Conservation (phyloP, 2,797 vertebrate genomes). For the Spinus olivaceus region DNA sequence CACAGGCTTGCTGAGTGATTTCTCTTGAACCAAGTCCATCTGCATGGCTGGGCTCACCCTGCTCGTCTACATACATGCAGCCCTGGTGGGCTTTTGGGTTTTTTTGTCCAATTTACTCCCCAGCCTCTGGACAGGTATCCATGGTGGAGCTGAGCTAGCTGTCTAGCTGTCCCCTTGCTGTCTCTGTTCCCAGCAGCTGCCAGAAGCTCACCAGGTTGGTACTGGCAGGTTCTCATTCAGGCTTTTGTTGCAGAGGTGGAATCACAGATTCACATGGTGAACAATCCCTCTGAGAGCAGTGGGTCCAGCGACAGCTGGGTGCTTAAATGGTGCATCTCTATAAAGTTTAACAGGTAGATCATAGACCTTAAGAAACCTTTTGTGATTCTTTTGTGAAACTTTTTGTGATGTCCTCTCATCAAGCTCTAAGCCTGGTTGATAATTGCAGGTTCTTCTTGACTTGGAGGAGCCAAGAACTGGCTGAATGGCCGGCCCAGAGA, state of each 20-base stretch:
- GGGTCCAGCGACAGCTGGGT: not conserved
- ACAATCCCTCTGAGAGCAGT: too few species aligned
- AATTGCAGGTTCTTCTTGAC: not conserved
- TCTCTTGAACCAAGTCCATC: not conserved
- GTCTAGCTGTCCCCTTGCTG: not conserved
- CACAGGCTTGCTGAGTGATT: not conserved
- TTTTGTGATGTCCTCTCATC: not conserved
- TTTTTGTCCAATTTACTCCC: not conserved
- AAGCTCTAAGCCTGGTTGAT: not conserved
- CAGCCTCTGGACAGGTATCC: not conserved
- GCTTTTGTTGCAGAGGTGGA: not conserved
- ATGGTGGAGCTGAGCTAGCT: not conserved
- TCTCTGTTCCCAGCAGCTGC: not conserved
- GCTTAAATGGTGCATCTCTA: too few species aligned
- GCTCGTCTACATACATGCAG: fast-evolving
- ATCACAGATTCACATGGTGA: not conserved
- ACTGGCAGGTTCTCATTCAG: not conserved
- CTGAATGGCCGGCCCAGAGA: not conserved
- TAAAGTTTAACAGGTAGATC: not conserved
- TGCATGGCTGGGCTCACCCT: not conserved
- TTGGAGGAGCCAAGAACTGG: not conserved
- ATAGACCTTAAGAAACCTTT: not conserved
- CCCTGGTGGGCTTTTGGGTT: not conserved
- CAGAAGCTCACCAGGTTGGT: not conserved
- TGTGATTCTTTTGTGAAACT: not conserved